phyloP scores from a whole-genome alignment of 2,888 invertebrate species.

The Biston stratarius region DNA sequence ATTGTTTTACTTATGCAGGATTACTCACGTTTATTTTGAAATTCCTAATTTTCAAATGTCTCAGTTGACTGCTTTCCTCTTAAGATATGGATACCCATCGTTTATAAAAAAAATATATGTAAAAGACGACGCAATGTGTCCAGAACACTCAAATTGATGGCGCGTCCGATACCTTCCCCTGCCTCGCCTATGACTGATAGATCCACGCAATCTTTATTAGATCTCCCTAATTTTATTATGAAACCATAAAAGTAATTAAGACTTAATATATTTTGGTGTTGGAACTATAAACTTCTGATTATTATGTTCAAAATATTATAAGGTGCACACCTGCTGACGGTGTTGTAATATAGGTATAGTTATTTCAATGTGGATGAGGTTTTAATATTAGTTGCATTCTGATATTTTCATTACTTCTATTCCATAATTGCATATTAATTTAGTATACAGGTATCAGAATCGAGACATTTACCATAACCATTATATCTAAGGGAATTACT shows the following conservation, averaged over 20 bases:
- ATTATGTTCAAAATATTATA: slow-evolving; percentile 39
- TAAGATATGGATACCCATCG: slow-evolving; percentile 29
- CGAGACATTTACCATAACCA: neutral
- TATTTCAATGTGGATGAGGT: neutral
- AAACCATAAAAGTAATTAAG: slow-evolving; percentile 48
- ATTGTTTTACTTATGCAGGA: too few relatives aligned
- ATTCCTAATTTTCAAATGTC: neutral
- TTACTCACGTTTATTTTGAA: too few relatives aligned
- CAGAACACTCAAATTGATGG: slow-evolving; percentile 21
- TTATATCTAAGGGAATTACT: neutral
- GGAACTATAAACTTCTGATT: slow-evolving; percentile 43
- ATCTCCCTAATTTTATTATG: slow-evolving; percentile 48
- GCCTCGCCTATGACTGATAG: slow-evolving; percentile 37
- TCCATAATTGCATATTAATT: neutral
- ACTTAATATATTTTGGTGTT: slow-evolving; percentile 46
- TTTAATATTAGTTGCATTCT: slow-evolving; percentile 20
- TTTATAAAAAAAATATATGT: slow-evolving; percentile 20
- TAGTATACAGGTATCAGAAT: neutral
- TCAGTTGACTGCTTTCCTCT: too few relatives aligned
- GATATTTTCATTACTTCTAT: neutral
- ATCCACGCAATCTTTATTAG: slow-evolving; percentile 46
- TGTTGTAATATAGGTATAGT: neutral
- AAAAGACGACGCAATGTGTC: slow-evolving; percentile 29
- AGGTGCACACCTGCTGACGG: slow-evolving; percentile 41
- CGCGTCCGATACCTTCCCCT: slow-evolving; percentile 9